These are phyloP conservation scores for Trichoplax adhaerens DNA, from an alignment of 37 sponge, comb jelly and placozoan species.

Conservation along the genomic window DNA sequence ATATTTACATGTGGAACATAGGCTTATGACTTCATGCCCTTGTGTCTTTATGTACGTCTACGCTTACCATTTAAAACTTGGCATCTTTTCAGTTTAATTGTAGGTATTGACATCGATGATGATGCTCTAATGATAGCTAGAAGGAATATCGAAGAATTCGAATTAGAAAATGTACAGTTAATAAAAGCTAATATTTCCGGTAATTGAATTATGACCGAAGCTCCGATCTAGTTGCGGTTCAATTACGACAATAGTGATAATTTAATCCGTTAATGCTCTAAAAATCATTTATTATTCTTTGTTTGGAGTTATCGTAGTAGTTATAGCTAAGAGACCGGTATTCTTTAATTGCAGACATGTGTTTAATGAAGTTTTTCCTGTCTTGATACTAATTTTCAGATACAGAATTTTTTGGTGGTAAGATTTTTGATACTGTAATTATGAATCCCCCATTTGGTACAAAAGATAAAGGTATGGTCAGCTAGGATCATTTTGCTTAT, in stretches of 20 bases:
- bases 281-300: too few species aligned
- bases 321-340: too few species aligned
- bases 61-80: neutral
- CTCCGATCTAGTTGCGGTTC: too few species aligned
- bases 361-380: too few species aligned
- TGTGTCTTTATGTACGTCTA: neutral
- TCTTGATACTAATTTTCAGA: too few species aligned
- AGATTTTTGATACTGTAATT: constrained; percentile 46
- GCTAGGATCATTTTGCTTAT: too few species aligned
- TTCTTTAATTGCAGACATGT: too few species aligned
- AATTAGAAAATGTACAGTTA: constrained; percentile 13
- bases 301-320: too few species aligned
- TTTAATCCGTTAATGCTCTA: too few species aligned
- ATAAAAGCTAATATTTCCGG: constrained; percentile 14
- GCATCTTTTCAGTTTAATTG: neutral
- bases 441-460: constrained; percentile 97
- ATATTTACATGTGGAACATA: neutral
- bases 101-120: constrained; percentile 59
- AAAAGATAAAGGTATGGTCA: constrained; percentile 8
- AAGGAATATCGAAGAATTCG: constrained; percentile 23
- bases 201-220: too few species aligned
- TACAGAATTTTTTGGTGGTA: too few species aligned
- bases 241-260: too few species aligned
- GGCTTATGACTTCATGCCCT: neutral
- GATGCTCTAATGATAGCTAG: constrained; percentile 29